Conservation (phyloP, 1,140 invertebrate genomes). For the Conus betulinus region DNA sequence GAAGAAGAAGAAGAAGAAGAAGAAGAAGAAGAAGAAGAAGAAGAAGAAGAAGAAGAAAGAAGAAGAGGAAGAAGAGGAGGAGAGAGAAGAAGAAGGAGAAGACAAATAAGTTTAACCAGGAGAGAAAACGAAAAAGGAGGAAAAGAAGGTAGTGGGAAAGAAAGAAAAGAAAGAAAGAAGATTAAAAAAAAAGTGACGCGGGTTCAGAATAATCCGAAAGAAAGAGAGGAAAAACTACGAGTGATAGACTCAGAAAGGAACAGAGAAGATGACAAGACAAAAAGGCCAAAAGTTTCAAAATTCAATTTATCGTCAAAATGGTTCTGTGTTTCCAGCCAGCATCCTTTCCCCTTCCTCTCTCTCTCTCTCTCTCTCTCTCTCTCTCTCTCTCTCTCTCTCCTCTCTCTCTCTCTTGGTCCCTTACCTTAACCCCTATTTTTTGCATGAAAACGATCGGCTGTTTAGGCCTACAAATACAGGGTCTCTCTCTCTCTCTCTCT, state of each 20-base stretch:
- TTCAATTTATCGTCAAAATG: background rate
- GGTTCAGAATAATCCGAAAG: background rate
- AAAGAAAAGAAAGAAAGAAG: background rate
- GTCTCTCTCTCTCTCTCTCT: too few relatives aligned
- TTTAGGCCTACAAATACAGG: too few relatives aligned
- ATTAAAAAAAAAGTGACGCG: background rate
- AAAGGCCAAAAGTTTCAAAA: background rate
- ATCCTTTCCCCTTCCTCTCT: too few relatives aligned
- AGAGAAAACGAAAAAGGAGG: background rate
- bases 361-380: too few relatives aligned
- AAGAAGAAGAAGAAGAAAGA: background rate
- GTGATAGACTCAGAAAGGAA: background rate
- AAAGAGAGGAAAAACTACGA: constrained; percentile 3
- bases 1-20: too few relatives aligned
- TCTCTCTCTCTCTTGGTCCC: too few relatives aligned
- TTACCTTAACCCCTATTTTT: too few relatives aligned
- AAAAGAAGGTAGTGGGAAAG: constrained; percentile 1
- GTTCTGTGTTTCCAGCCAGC: background rate
- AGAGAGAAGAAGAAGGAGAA: background rate
- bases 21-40: background rate
- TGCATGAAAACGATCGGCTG: too few relatives aligned
- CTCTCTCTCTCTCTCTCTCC: too few relatives aligned
- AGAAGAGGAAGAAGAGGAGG: background rate
- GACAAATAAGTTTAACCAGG: constrained; percentile 14
- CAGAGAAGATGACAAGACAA: constrained; percentile 5